Evolutionary conservation across 1,140 invertebrate species (phyloP).

Genomic region (Cydia strobilella): DNA sequence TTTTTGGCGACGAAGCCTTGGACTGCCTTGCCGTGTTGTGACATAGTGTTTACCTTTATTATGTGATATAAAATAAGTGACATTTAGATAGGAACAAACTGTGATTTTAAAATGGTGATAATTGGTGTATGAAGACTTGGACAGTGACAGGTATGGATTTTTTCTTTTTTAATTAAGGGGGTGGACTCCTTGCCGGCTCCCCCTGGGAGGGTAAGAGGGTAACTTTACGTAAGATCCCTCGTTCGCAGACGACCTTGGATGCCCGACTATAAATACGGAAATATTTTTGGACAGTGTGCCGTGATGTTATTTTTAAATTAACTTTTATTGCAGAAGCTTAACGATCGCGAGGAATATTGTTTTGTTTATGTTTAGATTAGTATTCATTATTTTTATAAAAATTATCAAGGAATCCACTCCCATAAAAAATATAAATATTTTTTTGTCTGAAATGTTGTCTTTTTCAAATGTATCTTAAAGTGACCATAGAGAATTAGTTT

Average conservation of each 20-base stretch:
- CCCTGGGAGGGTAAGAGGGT: slow-evolving; percentile 41
- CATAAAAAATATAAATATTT: slow-evolving; percentile 21
- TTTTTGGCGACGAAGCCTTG: slow-evolving; percentile 69
- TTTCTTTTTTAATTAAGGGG: slow-evolving; percentile 56
- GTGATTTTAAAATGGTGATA: slow-evolving; percentile 78
- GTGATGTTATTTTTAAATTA: slow-evolving; percentile 47
- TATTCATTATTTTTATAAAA: neutral
- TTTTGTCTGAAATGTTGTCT: slow-evolving; percentile 45
- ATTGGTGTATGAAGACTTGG: slow-evolving; percentile 67
- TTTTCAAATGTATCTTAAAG: slow-evolving; percentile 12
- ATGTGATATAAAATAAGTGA: slow-evolving; percentile 79
- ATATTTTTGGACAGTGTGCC: slow-evolving; percentile 64
- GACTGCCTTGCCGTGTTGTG: slow-evolving; percentile 79
- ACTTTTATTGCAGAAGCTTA: slow-evolving; percentile 40
- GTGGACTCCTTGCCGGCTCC: slow-evolving; percentile 41
- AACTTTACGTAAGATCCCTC: slow-evolving; percentile 67
- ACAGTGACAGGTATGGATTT: slow-evolving; percentile 66
- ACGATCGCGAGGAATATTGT: neutral
- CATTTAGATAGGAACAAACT: slow-evolving; percentile 78
- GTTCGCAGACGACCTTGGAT: slow-evolving; percentile 74
- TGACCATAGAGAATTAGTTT: slow-evolving; percentile 32
- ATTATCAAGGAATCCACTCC: slow-evolving; percentile 37
- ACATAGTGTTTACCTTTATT: slow-evolving; percentile 76
- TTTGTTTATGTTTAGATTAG: neutral
- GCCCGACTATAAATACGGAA: slow-evolving; percentile 75